Evolutionary conservation across 2,113 vertebrate genomes (phyloP).

Genomic region (Xiphophorus maculatus): DNA sequence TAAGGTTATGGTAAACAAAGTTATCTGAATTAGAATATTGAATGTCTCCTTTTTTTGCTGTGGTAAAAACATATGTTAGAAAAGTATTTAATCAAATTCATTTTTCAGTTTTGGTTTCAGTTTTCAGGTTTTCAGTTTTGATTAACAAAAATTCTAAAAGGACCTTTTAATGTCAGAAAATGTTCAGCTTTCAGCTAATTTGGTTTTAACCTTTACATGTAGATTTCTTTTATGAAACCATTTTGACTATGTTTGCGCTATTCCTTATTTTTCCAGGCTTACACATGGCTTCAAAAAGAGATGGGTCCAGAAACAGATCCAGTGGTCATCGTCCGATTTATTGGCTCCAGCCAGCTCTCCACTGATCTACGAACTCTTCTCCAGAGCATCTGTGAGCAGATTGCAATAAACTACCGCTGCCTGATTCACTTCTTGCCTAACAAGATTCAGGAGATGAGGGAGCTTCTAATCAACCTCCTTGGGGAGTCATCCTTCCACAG

Average conservation of each 20-base stretch:
- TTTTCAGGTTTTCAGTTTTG: not conserved
- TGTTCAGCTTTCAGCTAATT: not conserved
- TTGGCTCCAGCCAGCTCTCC: constrained; percentile 91
- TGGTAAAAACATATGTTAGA: not conserved
- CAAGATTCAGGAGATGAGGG: constrained; percentile 95
- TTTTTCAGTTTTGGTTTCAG: not conserved
- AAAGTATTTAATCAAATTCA: not conserved
- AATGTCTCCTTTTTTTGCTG: not conserved
- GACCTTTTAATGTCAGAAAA: not conserved
- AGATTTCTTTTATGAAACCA: not conserved
- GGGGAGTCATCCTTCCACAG: constrained; percentile 93
- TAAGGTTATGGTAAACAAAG: not conserved
- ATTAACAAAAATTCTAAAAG: not conserved
- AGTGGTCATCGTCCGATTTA: constrained; percentile 92
- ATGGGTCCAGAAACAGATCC: constrained; percentile 95
- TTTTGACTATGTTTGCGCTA: not conserved
- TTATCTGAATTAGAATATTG: constrained; percentile 17
- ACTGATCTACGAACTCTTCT: constrained; percentile 90
- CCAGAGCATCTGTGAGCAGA: constrained; percentile 95
- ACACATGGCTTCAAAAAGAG: constrained; percentile 93
- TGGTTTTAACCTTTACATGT: not conserved
- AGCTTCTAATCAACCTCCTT: constrained; percentile 93
- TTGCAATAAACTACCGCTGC: constrained; percentile 94
- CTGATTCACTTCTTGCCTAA: constrained; percentile 94
- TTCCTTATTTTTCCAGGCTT: constrained; percentile 85